Conservation (phyloP, 2,797 vertebrate genomes). For the Paguma larvata region DNA sequence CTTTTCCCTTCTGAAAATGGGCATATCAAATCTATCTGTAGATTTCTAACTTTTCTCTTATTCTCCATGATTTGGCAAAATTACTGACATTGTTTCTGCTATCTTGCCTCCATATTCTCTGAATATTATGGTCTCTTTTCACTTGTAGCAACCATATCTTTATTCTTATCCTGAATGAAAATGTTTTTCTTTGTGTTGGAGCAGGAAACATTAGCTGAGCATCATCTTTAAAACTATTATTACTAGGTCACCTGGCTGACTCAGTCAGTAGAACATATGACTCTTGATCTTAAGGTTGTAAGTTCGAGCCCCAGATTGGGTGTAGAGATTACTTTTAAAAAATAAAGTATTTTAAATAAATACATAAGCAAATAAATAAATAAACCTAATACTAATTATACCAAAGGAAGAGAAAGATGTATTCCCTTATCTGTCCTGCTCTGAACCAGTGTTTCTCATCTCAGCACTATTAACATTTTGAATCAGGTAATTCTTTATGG, state of each 20-base stretch:
- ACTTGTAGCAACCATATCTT: not conserved
- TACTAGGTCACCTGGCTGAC: not conserved
- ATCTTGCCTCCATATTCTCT: not conserved
- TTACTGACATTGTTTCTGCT: not conserved
- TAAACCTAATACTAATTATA: not conserved
- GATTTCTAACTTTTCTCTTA: not conserved
- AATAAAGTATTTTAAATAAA: no score
- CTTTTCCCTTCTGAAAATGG: not conserved
- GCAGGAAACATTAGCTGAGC: not conserved
- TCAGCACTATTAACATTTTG: not conserved
- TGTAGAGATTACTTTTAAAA: no score
- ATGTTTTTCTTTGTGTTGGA: not conserved
- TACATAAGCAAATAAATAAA: no score
- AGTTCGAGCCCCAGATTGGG: no score
- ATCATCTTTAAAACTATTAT: not conserved
- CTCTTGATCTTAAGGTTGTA: no score
- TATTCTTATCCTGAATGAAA: not conserved
- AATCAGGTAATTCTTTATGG: not conserved
- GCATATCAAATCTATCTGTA: not conserved
- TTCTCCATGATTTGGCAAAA: not conserved
- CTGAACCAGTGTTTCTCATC: not conserved
- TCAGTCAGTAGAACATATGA: no score
- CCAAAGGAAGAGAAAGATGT: not conserved
- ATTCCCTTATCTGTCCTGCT: not conserved
- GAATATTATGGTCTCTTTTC: not conserved